Base-by-base conservation (phyloP, 2,888 invertebrate species). In the Amphiduros pacificus region DNA sequence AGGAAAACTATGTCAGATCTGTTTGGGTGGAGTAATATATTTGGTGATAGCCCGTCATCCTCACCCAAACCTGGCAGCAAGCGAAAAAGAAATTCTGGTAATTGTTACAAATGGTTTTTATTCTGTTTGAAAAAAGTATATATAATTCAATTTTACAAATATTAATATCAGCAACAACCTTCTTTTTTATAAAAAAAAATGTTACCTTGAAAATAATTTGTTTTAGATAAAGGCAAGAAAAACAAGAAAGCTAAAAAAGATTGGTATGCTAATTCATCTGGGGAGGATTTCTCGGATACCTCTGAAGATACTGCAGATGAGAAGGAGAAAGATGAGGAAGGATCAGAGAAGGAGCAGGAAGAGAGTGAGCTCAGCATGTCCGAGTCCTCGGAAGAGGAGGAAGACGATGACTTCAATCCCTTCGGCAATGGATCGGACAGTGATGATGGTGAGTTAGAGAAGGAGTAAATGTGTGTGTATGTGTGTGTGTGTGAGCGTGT, bases 321-420 rank as follows among this genome's bases (percentile, higher is more conserved):
- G 53, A 69, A 65, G 20, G 72, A 73, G 50, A 74, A 55, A 2
- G 62, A 59, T 2, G 56, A 54, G 17, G 62, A 52, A 9, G 51
- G 55, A 31, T 56, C 52, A 29, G 50, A 26, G 1, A 51, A 22
- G 1, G 51, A 60, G 49, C 50, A 27, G 26, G 63, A 70, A 24
- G 65, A 66, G 9, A 73, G 73, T 65, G 75, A 72, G 29, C 61
- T 67, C 3, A 74, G 73, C 24, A 44, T 58, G 24, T 66, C 66
- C 0, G 68, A 68, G 26, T 72, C 71, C 48, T 75, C 74, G 26
- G 71, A 59, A 69, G 70, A 68, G n/a, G 68, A 57, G 56, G 74
- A 73, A 55, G 74, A 73, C 71, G 90, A 90, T 63, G 94, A 93
- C 84, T 93, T 93, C 80, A 95, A 96, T 85, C 95, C 94, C n/a